Evolutionary conservation across 2,113 vertebrate genomes (phyloP), one percentile per base, ranked within the genome.

Genomic region (Thamnaconus septentrionalis): DNA sequence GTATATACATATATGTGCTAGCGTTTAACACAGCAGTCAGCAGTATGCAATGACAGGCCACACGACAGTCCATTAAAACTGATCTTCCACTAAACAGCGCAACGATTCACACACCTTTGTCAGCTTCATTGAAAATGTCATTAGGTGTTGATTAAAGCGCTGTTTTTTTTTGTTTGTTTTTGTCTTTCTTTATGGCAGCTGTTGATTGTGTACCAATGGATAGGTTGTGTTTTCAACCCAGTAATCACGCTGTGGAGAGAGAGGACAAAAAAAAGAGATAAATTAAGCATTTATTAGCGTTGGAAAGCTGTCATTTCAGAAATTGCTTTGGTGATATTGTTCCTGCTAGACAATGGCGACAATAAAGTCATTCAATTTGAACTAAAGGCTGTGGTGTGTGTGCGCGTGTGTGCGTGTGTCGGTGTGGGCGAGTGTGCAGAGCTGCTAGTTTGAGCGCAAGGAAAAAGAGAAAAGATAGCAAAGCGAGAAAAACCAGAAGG

Each of bases 311-410:
- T 80, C 70, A 77, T 69, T 68, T 75, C 31, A 62, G 44, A 59
- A 77, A 75, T 61, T 54, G 63, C 71, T 74, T 66, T 64, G 52
- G 42, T 57, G 68, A 74, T 55, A 64, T 61, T 79, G 73, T 72
- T 71, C 53, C 61, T 59, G 74, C 44, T 58, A 78, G 72, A 85
- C 83, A 83, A 78, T 66, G 69, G 70, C 75, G 71, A 86, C 78
- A 87, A 85, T 80, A 41, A 80, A 80, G 81, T 76, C 70, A 69
- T 53, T 86, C 66, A 79, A 43, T 10, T 67, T 68, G 71, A 73
- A 55, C n/a, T 67, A 59, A 74, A 77, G 69, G 64, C 73, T 64
- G 55, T 66, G 64, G 61, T 54, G 61, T 56, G 66, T 51, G 67
- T 59, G 66, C 48, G 67, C 61, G n/a, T 72, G 69, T 75, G 80